These are phyloP conservation scores for Mactromeris polynyma DNA, from an alignment of 2,888 invertebrate genomes.

Conservation along the genomic window DNA sequence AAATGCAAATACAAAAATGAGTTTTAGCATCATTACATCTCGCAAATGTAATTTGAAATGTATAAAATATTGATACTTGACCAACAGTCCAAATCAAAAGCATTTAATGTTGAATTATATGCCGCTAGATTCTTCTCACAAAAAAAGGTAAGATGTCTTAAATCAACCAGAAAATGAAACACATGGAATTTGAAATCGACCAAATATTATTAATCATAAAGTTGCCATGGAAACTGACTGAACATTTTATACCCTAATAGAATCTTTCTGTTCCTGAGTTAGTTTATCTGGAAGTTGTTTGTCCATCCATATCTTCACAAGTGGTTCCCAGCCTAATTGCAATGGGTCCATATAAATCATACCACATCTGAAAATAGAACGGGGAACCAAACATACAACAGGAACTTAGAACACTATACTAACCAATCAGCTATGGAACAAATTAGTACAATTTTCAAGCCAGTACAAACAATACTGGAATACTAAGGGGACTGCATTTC, in stretches of 20 bases:
- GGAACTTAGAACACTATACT: too few relatives aligned
- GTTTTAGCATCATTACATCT: too few relatives aligned
- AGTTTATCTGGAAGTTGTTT: slow-evolving; percentile 82
- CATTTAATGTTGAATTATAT: too few relatives aligned
- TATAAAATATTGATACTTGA: too few relatives aligned
- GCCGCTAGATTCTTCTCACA: too few relatives aligned
- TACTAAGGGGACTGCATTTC: too few relatives aligned
- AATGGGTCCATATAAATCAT: slow-evolving; percentile 87
- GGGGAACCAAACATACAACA: background rate
- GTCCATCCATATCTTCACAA: slow-evolving; percentile 85
- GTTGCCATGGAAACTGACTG: background rate
- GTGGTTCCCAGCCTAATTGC: slow-evolving; percentile 85
- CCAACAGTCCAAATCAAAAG: too few relatives aligned
- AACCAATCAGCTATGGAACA: too few relatives aligned
- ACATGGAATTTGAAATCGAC: background rate
- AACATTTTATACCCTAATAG: slow-evolving; percentile 78
- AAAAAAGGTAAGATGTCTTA: background rate
- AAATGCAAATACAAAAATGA: too few relatives aligned
- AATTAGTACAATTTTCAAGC: too few relatives aligned
- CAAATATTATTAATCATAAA: background rate
- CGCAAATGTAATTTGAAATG: too few relatives aligned
- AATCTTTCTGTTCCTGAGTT: slow-evolving; percentile 81
- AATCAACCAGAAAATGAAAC: background rate
- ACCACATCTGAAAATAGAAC: slow-evolving; percentile 83
- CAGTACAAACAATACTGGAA: too few relatives aligned